Evolutionary conservation across 2,888 invertebrate species (phyloP), one percentile per base, ranked within the genome.

Genomic region (Harpagoxenus sublaevis): DNA sequence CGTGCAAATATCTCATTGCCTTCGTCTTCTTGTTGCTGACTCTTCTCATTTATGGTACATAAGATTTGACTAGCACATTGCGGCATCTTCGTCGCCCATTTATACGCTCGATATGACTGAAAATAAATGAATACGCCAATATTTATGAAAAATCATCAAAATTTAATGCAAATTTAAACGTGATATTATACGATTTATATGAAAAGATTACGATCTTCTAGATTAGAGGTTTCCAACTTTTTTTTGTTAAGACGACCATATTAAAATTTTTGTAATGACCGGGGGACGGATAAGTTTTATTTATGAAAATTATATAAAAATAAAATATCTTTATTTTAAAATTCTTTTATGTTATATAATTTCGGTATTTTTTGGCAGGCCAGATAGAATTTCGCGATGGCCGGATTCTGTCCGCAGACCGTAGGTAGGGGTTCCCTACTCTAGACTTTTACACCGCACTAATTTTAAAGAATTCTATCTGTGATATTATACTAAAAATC

Each of bases 51-150:
- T 8, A 98, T 96, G 57, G 97, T 95, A 93, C 98, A 98, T 94
- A 98, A 96, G 55, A 98, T 97, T 91, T 98, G 98, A 92, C 96
- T 97, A 91, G 97, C 97, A 94, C 98, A 98, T 75, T 97, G 96
- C 0, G 97, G 97, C 45, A 96, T 96, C 91, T 96, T 96, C 1
- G 96, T 95, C 0, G 97, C 96, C 95, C 97, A 98, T 92, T 97
- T 96, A 95, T 97, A 98, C 0, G 98, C 98, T 73, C 98, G 95
- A 95, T 98, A 97, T 18, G 98, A 97, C 94, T 98, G 70, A 0
- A 85, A 8, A 45, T 55, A 83, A 4, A 39, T 42, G 2, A 2
- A 28, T 3, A 31, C 18, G 1, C 39, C 10, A 4, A 42, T 45
- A 39, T n/a, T 6, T n/a, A 15, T 42, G 2, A 28, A 35, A 35